Evolutionary conservation across 2,888 invertebrate species (phyloP), one percentile per base, ranked within the genome.

Genomic region (Drosophila mulleri): DNA sequence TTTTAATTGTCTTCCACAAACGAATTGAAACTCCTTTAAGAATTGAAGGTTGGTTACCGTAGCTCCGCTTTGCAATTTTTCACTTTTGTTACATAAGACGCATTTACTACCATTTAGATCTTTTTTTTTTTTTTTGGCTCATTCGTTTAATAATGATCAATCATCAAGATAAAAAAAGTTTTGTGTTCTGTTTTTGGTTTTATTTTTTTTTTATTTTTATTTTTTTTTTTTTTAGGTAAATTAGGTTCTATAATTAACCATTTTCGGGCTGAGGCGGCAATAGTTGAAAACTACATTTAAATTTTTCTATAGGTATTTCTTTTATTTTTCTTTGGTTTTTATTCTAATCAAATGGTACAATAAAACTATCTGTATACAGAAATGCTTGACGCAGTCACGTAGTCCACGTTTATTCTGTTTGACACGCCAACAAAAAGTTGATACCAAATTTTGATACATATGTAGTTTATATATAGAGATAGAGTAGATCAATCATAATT

Each of bases 161-260:
- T 90, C 90, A 86, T 88, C 68, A 74, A 68, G 75, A 69, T 80
- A 87, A 74, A 84, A 82, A 78, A 70, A 63, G 67, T 70, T 70
- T 70, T 79, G 23, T 53, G n/a, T 16, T 12, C 5, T 53, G 20
- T 53, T 39, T 29, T n/a, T n/a, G n/a, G n/a, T n/a, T n/a, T n/a
- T n/a, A n/a, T n/a, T 2, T 29, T 29, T 29, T 29, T 29, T 29
- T 39, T 41, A n/a, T 39, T 41, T 26, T 26, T 9, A n/a, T 29
- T 29, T 29, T 29, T 29, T 39, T 41, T 39, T 41, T 29, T 26
- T 9, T 37, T 72, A 80, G 76, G 68, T 72, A 83, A 90, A 80
- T 85, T 90, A 86, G 72, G 84, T 86, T 90, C 85, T 86, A 86
- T 86, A 89, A 90, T 85, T 86, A 86, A 80, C 35, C 70, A 70